Percentiles rank a stretch among this genome's conserved stretches.
Conservation (phyloP, 2,888 invertebrate genomes). For the Nowickia ferox region DNA sequence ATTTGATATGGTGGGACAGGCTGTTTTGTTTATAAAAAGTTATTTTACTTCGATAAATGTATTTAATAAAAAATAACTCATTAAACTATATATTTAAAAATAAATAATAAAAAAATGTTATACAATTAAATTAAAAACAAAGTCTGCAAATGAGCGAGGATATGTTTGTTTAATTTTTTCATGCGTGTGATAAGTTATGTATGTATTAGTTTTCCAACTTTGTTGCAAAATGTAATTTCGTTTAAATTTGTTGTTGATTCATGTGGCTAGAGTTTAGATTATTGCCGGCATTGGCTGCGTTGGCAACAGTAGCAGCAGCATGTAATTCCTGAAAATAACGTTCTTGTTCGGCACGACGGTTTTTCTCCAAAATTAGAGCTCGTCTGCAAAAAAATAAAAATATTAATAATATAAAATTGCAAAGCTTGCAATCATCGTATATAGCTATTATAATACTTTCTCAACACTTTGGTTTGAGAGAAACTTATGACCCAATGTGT, state of each 20-base stretch:
- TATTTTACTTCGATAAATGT: slow-evolving; percentile 1
- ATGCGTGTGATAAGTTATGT: slow-evolving; percentile 14
- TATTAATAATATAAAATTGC: neutral
- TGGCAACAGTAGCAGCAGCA: slow-evolving; percentile 65
- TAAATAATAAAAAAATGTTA: slow-evolving; percentile 52
- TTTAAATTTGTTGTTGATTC: slow-evolving; percentile 67
- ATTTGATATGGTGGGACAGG: no score
- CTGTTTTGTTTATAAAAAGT: neutral
- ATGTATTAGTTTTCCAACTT: neutral
- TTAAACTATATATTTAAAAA: slow-evolving; percentile 53
- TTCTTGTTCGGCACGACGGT: slow-evolving; percentile 81
- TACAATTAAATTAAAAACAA: slow-evolving; percentile 57
- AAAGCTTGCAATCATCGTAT: no score
- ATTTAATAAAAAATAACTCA: slow-evolving; percentile 32
- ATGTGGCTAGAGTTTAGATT: slow-evolving; percentile 57
- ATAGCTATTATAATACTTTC: no score
- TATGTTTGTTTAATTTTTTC: slow-evolving; percentile 48
- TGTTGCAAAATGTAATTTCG: neutral
- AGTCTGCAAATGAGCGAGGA: slow-evolving; percentile 71
- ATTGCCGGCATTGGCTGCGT: slow-evolving; percentile 57
- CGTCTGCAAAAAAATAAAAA: slow-evolving; percentile 75
- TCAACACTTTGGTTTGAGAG: no score
- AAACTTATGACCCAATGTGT: no score
- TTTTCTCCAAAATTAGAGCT: slow-evolving; percentile 82
- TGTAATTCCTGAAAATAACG: slow-evolving; percentile 77